These are phyloP conservation scores for Sitobion miscanthi DNA, from an alignment of 1,140 invertebrate genomes.

Conservation along the genomic window DNA sequence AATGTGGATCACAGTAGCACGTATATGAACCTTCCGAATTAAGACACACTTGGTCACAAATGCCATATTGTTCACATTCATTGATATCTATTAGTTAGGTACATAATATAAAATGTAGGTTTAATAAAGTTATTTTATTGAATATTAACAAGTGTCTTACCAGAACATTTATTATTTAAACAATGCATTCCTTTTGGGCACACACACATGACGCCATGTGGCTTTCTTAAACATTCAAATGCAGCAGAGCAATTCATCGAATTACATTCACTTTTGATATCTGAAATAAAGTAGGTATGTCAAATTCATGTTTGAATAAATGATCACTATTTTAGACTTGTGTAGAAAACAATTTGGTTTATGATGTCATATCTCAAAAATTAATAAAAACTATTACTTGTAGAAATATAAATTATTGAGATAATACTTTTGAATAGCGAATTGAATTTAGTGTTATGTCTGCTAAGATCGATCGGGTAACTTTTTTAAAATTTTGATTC, in stretches of 20 bases:
- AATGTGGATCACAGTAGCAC: constrained; percentile 82
- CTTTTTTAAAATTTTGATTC: too few species aligned
- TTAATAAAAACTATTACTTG: neutral
- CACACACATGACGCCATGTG: constrained; percentile 22
- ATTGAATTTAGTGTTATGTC: too few species aligned
- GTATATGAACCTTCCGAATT: constrained; percentile 78
- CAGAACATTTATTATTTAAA: constrained; percentile 34
- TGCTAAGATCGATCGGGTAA: too few species aligned
- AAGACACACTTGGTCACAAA: constrained; percentile 84
- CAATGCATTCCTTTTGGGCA: constrained; percentile 37
- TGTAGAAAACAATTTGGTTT: neutral
- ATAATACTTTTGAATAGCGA: too few species aligned
- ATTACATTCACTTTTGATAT: constrained; percentile 9
- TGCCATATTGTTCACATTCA: constrained; percentile 78
- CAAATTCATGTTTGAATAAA: neutral
- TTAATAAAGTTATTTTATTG: constrained; percentile 1
- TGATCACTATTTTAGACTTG: neutral
- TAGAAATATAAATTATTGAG: neutral
- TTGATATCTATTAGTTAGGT: constrained; percentile 71
- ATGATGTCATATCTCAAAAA: neutral
- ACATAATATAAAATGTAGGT: neutral
- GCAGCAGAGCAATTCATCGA: constrained; percentile 42
- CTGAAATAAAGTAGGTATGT: neutral
- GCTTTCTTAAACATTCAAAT: constrained; percentile 47
- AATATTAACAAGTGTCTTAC: constrained; percentile 5